Evolutionary conservation across 2,797 vertebrate genomes (phyloP), one percentile per base, ranked within the genome.

Genomic region (Gouania willdenowi): DNA sequence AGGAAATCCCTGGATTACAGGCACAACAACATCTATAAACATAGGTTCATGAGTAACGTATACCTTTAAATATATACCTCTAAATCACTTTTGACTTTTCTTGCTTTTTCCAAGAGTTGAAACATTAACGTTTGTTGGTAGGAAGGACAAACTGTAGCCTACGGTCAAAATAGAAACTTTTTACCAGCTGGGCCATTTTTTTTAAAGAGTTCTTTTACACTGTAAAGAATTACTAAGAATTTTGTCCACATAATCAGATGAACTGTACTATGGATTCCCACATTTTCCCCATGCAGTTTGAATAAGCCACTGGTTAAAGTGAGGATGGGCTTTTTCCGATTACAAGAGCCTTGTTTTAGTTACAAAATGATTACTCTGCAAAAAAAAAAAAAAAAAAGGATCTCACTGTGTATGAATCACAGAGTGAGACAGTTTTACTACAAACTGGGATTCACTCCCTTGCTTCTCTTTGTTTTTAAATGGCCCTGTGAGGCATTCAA

Each of bases 371-470:
- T 35, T 32, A 24, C 46, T 44, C 43, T 53, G 32, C 43, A 54
- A 56, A 66, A 79, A 24, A 31, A 35, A 37, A 45, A 73, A 55
- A 37, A 52, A 24, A 58, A 33, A 50, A 38, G 44, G 29, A 66
- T 63, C 22, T 49, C 28, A 56, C 21, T 4, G 14, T 5, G 3
- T 15, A 51, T 82, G 41, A 79, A 75, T 85, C 55, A 54, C 0
- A 19, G 7, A 18, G 10, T 26, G 12, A 39, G 44, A 67, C 51
- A 52, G 26, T 17, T 81, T 77, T 77, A 77, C 49, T 45, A 36
- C 25, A 6, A 13, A 22, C 17, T 8, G 20, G 12, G 27, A 46
- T 59, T 30, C 33, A 53, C 9, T 8, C 33, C 15, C 13, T 3
- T 29, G 46, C 50, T 4, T n/a, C 18, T 18, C 35, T 27, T 41